phyloP scores from a whole-genome alignment of 2,797 vertebrate genomes.

The Gymnocypris eckloni region DNA sequence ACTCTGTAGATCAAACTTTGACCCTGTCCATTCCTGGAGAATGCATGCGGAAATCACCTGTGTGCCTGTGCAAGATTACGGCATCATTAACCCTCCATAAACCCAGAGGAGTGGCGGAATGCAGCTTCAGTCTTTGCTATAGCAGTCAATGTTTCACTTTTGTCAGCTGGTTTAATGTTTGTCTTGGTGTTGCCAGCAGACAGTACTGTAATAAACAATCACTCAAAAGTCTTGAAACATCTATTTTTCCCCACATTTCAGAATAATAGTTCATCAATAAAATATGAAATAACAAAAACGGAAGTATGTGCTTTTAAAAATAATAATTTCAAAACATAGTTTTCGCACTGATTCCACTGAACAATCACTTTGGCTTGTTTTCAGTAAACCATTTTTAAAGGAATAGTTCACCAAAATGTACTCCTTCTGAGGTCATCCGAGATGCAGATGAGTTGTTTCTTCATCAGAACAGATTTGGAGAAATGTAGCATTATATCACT shows the following conservation, averaged over 20 bases:
- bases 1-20: constrained; percentile 76
- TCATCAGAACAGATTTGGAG: too few relatives aligned
- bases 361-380: background rate
- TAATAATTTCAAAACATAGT: background rate
- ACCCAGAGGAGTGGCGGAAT: constrained; percentile 27
- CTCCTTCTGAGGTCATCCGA: background rate
- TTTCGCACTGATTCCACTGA: background rate
- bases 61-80: constrained; percentile 8
- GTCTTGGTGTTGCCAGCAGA: background rate
- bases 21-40: constrained; percentile 69
- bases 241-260: background rate
- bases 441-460: background rate
- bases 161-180: background rate
- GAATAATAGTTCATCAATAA: background rate
- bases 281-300: too few relatives aligned
- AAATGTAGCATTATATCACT: background rate
- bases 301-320: background rate
- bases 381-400: background rate
- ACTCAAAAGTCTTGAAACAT: background rate
- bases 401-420: background rate
- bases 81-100: constrained; percentile 11
- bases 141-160: background rate
- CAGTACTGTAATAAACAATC: background rate
- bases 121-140: background rate
- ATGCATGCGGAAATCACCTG: constrained; percentile 78